Percentiles rank a stretch among this genome's conserved stretches.
Evolutionary conservation across 2,113 vertebrate species (phyloP).

Genomic region (Neotoma lepida): DNA sequence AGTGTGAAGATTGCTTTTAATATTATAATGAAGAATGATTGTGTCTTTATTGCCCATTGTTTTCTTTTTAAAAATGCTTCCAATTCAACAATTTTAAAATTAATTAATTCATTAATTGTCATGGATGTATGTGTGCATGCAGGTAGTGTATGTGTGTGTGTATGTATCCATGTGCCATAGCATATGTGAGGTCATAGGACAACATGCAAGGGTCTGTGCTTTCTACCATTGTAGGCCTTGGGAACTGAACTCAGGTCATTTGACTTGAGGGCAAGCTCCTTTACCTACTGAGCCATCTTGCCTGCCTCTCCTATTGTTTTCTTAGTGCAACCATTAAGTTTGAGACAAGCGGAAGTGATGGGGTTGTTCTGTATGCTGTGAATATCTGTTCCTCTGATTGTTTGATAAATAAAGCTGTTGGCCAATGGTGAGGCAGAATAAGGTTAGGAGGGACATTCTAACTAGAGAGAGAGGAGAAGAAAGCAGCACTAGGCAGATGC

Average conservation of each 20-base stretch:
- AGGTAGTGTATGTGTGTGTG: not conserved
- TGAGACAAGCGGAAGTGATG: not conserved
- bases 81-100: not conserved
- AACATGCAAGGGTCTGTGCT: not conserved
- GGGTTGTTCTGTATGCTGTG: no score
- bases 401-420: no score
- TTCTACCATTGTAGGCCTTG: not conserved
- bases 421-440: no score
- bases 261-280: not conserved
- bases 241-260: not conserved
- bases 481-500: no score
- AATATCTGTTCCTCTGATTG: no score
- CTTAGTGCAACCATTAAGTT: not conserved
- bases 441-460: no score
- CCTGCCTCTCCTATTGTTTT: not conserved
- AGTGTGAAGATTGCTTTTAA: not conserved
- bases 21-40: no score
- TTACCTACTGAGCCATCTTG: not conserved
- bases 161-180: not conserved
- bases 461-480: no score
- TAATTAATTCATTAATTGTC: not conserved
- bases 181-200: not conserved
- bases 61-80: not conserved
- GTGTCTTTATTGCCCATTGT: no score
- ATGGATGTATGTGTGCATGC: not conserved